A percentile compares a stretch with the other conserved stretches of the same genome.
Conservation (phyloP, 37 sponge, comb jelly and placozoan genomes). For the Bolinopsis microptera region DNA sequence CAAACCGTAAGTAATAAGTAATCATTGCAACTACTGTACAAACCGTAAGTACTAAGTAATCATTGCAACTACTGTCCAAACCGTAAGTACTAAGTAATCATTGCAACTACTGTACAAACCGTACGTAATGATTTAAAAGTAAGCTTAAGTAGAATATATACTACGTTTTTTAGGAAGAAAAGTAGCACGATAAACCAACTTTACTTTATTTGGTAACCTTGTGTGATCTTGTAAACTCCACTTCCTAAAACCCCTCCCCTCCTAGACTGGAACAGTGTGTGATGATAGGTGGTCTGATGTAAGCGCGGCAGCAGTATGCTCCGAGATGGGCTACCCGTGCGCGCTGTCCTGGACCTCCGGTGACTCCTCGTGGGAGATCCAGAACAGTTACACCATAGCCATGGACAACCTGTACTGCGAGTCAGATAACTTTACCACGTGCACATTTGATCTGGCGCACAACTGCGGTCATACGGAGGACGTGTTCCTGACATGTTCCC, state of each 20-base stretch:
- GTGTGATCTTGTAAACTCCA: no score
- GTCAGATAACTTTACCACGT: not conserved
- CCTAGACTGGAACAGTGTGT: slow-evolving; percentile 33
- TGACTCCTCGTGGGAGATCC: not conserved
- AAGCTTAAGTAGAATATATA: no score
- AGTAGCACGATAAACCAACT: no score
- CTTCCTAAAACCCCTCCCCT: not conserved
- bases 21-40: no score
- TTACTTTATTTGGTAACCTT: no score
- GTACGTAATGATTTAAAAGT: no score
- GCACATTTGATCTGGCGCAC: slow-evolving; percentile 19
- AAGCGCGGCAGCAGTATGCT: not conserved
- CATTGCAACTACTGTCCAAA: no score
- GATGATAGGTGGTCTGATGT: not conserved
- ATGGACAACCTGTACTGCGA: not conserved
- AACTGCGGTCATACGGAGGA: slow-evolving; percentile 34
- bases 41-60: no score
- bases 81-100: no score
- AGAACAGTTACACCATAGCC: not conserved
- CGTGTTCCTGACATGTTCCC: not conserved
- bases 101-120: no score
- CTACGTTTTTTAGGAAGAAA: no score
- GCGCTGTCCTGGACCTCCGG: not conserved
- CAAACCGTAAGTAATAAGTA: no score
- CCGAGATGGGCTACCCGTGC: slow-evolving; percentile 1